Evolutionary conservation across 2,888 invertebrate species (phyloP).

Genomic region (Synanthedon andrenaeformis): DNA sequence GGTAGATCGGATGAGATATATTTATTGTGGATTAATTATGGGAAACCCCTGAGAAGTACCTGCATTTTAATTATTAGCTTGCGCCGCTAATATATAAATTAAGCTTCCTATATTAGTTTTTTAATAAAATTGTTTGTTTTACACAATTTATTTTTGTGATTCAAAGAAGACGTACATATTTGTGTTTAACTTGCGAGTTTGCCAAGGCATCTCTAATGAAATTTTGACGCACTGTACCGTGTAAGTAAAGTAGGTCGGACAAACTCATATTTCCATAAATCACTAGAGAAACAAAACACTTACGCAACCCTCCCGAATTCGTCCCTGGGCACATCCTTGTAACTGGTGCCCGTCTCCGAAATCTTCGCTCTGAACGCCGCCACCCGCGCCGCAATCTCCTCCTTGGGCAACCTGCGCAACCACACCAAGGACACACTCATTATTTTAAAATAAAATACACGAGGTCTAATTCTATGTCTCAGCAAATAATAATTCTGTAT

Average conservation of each 20-base stretch:
- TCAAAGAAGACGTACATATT: too few relatives aligned
- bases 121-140: too few relatives aligned
- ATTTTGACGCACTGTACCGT: neutral
- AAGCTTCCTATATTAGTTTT: too few relatives aligned
- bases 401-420: conserved; percentile 81
- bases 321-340: conserved; percentile 76
- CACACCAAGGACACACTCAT: conserved; percentile 62
- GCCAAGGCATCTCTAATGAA: neutral
- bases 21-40: too few relatives aligned
- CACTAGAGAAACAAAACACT: conserved; percentile 21
- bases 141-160: too few relatives aligned
- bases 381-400: conserved; percentile 89
- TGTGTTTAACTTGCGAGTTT: neutral
- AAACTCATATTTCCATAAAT: neutral
- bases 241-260: neutral
- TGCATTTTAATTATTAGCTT: too few relatives aligned
- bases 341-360: conserved; percentile 72
- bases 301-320: conserved; percentile 85
- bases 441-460: conserved; percentile 15
- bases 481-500: neutral
- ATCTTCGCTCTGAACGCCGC: conserved; percentile 89
- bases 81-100: too few relatives aligned
- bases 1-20: too few relatives aligned
- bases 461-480: conserved; percentile 10
- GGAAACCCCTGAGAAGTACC: too few relatives aligned